A percentile compares a stretch with the other conserved stretches of the same genome.
Evolutionary conservation across 2,113 vertebrate genomes (phyloP).

Genomic region (Neolamprologus fasciatus): DNA sequence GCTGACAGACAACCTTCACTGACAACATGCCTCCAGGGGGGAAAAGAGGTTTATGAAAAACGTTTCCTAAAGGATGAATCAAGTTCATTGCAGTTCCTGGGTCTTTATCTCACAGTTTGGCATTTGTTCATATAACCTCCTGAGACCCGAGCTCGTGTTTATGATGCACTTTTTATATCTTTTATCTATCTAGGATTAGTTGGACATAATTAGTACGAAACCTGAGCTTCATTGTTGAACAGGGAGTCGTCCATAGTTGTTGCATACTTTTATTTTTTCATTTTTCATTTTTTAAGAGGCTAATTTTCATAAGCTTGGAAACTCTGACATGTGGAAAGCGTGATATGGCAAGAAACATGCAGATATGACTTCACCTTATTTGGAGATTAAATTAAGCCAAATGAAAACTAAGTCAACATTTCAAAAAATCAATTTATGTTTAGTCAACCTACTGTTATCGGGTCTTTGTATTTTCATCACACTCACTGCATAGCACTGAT

Average conservation of each 20-base stretch:
- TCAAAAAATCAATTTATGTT: accelerated
- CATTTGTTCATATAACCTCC: neutral
- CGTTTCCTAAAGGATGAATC: neutral
- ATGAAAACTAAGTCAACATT: neutral
- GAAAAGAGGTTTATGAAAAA: neutral
- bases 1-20: neutral
- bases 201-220: neutral
- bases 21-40: neutral
- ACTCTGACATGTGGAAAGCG: neutral
- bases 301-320: neutral
- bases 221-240: neutral
- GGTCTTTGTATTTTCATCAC: neutral
- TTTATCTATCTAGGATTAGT: neutral
- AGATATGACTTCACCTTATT: neutral
- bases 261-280: neutral
- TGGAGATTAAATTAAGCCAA: neutral
- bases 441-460: accelerated
- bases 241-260: neutral
- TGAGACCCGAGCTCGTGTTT: accelerated
- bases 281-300: neutral
- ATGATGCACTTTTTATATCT: neutral
- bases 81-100: neutral
- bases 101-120: neutral
- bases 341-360: neutral
- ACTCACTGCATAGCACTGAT: neutral